phyloP scores from a whole-genome alignment of 2,113 vertebrate species.

The Cololabis saira region DNA sequence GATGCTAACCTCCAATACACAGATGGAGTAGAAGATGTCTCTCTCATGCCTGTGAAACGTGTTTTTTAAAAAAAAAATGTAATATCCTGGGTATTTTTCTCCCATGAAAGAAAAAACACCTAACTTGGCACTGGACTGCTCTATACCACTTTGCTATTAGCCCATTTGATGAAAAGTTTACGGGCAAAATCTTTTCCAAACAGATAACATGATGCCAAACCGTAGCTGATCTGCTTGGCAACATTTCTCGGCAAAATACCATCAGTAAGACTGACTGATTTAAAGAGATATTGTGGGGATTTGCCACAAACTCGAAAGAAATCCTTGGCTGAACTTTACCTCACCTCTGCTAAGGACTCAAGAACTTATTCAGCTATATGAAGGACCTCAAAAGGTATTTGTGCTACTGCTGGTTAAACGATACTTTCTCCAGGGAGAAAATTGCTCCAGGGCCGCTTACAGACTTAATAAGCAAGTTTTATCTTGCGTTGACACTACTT shows the following conservation, averaged over 20 bases:
- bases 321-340: slow-evolving; percentile 33
- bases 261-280: slow-evolving; percentile 32
- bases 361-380: slow-evolving; percentile 7
- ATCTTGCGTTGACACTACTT: slow-evolving; percentile 55
- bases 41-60: too few species aligned
- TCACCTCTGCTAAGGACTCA: slow-evolving; percentile 35
- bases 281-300: slow-evolving; percentile 31
- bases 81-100: slow-evolving; percentile 32
- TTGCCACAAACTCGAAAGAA: slow-evolving; percentile 19
- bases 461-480: slow-evolving; percentile 36
- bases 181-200: slow-evolving; percentile 7
- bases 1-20: too few species aligned
- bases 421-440: slow-evolving; percentile 6
- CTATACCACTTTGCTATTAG: slow-evolving; percentile 17
- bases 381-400: slow-evolving; percentile 31
- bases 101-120: slow-evolving; percentile 57
- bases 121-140: slow-evolving; percentile 29
- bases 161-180: slow-evolving; percentile 27
- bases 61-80: too few species aligned
- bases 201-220: slow-evolving; percentile 14
- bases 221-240: slow-evolving; percentile 31
- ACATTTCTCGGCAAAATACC: slow-evolving; percentile 34
- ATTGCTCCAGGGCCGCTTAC: slow-evolving; percentile 24
- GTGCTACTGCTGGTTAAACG: slow-evolving; percentile 24
- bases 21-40: too few species aligned